Percentiles rank a stretch among this genome's conserved stretches.
Evolutionary conservation across 1,140 invertebrate genomes (phyloP).

Genomic region (Vollenhovia emeryi): DNA sequence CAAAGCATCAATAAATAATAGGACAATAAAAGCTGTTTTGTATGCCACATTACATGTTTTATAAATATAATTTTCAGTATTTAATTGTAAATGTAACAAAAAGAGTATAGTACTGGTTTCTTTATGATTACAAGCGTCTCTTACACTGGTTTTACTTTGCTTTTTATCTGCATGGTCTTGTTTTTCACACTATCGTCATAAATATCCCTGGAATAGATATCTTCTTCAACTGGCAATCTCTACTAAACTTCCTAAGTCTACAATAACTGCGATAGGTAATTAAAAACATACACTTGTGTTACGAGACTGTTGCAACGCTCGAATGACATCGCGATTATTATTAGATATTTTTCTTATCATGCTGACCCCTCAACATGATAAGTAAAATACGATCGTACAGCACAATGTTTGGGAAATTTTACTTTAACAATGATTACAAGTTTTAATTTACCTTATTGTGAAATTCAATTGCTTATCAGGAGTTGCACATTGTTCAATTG

Average conservation of each 20-base stretch:
- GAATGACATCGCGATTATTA: neutral
- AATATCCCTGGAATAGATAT: conserved; percentile 55
- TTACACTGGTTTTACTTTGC: conserved; percentile 33
- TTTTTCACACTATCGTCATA: conserved; percentile 58
- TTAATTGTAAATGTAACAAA: neutral
- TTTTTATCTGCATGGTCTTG: conserved; percentile 63
- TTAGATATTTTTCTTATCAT: neutral
- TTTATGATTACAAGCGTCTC: neutral
- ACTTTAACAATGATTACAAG: neutral
- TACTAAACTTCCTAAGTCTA: conserved; percentile 61
- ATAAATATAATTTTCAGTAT: no score
- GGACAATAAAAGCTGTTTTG: neutral
- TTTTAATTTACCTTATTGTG: neutral
- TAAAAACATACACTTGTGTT: conserved; percentile 43
- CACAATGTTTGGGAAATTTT: neutral
- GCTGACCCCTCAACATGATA: neutral
- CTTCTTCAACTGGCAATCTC: conserved; percentile 49
- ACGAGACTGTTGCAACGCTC: conserved; percentile 6
- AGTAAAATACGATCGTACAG: neutral
- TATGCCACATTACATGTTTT: neutral
- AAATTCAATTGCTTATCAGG: neutral
- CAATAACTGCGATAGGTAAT: conserved; percentile 65
- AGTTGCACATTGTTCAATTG: neutral
- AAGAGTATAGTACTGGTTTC: neutral
- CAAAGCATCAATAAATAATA: neutral